These are phyloP conservation scores for Yasuhikotakia modesta DNA, from an alignment of 2,797 vertebrate genomes.

Conservation along the genomic window DNA sequence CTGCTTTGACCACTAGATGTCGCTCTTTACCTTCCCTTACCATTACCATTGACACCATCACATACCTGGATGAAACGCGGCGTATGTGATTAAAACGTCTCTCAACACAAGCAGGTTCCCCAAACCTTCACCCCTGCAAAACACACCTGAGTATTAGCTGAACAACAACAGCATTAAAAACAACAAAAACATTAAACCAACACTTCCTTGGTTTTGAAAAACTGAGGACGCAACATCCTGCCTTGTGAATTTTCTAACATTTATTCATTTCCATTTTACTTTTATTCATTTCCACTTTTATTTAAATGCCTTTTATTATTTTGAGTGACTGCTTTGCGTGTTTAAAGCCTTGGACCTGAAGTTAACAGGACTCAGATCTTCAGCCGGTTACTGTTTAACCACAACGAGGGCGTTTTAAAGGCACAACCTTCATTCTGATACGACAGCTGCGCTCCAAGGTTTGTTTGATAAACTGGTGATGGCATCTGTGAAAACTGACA, in stretches of 20 bases:
- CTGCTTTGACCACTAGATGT: constrained; percentile 22
- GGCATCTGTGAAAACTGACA: constrained; percentile 11
- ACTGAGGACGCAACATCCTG: not conserved
- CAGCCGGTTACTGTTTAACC: constrained; percentile 33
- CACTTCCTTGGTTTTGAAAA: not conserved
- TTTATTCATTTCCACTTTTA: too few relatives aligned
- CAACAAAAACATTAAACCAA: not conserved
- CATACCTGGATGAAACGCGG: constrained; percentile 79
- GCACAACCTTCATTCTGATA: too few relatives aligned
- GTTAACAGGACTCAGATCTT: not conserved
- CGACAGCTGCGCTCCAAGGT: constrained; percentile 13
- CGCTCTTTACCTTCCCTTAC: not conserved
- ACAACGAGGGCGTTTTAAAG: not conserved
- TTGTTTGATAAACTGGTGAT: constrained; percentile 26
- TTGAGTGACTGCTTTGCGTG: too few relatives aligned
- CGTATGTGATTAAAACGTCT: constrained; percentile 81
- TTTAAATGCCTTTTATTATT: too few relatives aligned
- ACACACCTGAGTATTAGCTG: not conserved
- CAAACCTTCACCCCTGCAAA: constrained; percentile 73
- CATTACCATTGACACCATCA: not conserved
- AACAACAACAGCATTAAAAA: too few relatives aligned
- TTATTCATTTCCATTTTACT: too few relatives aligned
- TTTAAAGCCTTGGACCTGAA: not conserved
- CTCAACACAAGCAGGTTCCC: constrained; percentile 77
- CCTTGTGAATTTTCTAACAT: not conserved